Base-by-base conservation (phyloP, 2,888 invertebrate genomes). In the Callosobruchus maculatus region DNA sequence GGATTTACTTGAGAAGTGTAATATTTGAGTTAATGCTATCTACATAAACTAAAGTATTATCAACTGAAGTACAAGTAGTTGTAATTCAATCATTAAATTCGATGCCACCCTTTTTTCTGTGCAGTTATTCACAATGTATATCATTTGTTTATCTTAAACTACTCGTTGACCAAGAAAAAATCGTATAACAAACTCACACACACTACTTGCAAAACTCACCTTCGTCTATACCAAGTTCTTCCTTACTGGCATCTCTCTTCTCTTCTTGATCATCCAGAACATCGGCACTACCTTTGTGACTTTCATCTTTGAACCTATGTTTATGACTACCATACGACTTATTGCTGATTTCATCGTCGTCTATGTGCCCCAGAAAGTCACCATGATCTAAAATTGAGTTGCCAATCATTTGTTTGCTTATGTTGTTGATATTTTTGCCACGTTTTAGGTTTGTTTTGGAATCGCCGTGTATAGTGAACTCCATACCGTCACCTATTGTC, bases 251-350 rank as follows among this genome's bases (percentile, higher is more conserved):
- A 82, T 96, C 96, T 80, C 95, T 93, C 87, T 96, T 96, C 86
- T 95, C 95, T 88, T 96, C 96, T 72, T 87, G 87, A 77, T 94
- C 94, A 81, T 96, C 94, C 86, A 95, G 90, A 76, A 94, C 93
- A 84, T 95, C 95, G 80, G 93, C 92, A 84, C 96, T 95, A 76
- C 95, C 95, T 89, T 95, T 96, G 87, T 96, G 96, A 88, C 96
- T 96, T 88, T 95, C 95, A 85, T 95, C 95, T 89, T 95, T 95
- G 86, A 94, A 95, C 84, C 95, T 91, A 87, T 96, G 94, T 87
- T 95, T 95, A 88, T 96, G 96, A 88, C 96, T 96, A 83, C 96
- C 96, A 85, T 96, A 96, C 72, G 96, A 96, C 88, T 95, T 95
- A 88, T 95, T 95, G 89, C 96, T 96, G 84, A 93, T 92, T 86